A percentile compares a stretch with the other conserved stretches of the same genome.
Evolutionary conservation across 2,113 vertebrate genomes (phyloP).

Genomic region (Heliornis fulica): DNA sequence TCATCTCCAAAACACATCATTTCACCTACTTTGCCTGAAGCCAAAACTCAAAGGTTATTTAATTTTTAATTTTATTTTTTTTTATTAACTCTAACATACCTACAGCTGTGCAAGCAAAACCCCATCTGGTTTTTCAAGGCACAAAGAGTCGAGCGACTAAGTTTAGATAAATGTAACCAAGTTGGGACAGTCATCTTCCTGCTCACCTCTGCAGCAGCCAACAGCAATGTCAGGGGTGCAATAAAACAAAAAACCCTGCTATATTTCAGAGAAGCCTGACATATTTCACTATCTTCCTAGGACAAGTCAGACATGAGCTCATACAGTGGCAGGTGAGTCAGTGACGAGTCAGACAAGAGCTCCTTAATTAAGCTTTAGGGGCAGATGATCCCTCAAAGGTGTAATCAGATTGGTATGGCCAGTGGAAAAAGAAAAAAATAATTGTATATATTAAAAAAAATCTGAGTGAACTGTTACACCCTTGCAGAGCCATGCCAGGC

Average conservation of each 20-base stretch:
- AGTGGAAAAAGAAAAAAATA: not conserved
- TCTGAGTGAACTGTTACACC: not conserved
- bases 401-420: constrained; percentile 43
- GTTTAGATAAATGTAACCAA: constrained; percentile 39
- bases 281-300: constrained; percentile 34
- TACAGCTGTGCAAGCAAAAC: constrained; percentile 55
- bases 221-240: constrained; percentile 11
- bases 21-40: constrained; percentile 82
- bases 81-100: constrained; percentile 63
- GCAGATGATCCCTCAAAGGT: constrained; percentile 33
- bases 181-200: not conserved
- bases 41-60: constrained; percentile 78
- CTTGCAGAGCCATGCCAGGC: not conserved
- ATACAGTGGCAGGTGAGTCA: constrained; percentile 71
- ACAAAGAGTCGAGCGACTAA: not conserved
- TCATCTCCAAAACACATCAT: constrained; percentile 87
- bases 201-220: not conserved
- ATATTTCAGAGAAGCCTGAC: constrained; percentile 26
- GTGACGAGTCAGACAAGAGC: constrained; percentile 54
- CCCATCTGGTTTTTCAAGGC: constrained; percentile 20
- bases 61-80: constrained; percentile 41
- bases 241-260: constrained; percentile 9
- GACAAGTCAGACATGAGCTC: constrained; percentile 73
- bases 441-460: not conserved
- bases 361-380: constrained; percentile 43